Base-by-base conservation (phyloP, 2,888 invertebrate species). In the Hedya salicella region DNA sequence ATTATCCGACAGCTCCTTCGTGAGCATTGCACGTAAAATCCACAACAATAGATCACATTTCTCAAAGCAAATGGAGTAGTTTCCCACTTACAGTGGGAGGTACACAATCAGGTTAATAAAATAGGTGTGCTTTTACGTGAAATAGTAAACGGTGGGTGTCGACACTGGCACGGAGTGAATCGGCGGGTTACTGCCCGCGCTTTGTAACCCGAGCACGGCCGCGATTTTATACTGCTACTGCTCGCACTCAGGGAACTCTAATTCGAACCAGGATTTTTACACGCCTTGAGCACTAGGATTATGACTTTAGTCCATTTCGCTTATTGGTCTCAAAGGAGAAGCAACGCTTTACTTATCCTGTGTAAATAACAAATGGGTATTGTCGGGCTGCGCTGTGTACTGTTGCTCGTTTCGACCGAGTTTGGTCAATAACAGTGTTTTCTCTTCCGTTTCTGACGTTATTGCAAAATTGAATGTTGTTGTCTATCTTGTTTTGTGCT, bases 171-270 rank as follows among this genome's bases (percentile, higher is more conserved):
- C 44, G 56, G 25, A 53, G 60, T 52, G 59, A 69, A 69, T 71
- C 68, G 69, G 69, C 70, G 73, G 73, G 77, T 78, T 72, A 78
- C 73, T 76, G 76, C 70, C 75, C 76, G 68, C 75, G 74, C 75
- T 81, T 77, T 71, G 78, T 75, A 81, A 71, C 68, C 78, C 60
- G 70, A 74, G 72, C 79, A 80, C 77, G 78, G 71, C 71, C 68
- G 62, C 69, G 70, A 68, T 73, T 75, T 80, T 81, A 78, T 74
- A 77, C 74, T 67, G 74, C 73, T 72, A 75, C 72, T 76, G 69
- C 70, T 64, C 50, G 64, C 64, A 61, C 65, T 62, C 54, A 71
- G 72, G 71, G 69, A 73, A 73, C 77, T 73, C 73, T 76, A 76
- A 78, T 78, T 75, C 74, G 74, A 70, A 71, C 73, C 71, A 70